Base-by-base conservation (phyloP, 2,113 vertebrate genomes). In the Datnioides undecimradiatus region DNA sequence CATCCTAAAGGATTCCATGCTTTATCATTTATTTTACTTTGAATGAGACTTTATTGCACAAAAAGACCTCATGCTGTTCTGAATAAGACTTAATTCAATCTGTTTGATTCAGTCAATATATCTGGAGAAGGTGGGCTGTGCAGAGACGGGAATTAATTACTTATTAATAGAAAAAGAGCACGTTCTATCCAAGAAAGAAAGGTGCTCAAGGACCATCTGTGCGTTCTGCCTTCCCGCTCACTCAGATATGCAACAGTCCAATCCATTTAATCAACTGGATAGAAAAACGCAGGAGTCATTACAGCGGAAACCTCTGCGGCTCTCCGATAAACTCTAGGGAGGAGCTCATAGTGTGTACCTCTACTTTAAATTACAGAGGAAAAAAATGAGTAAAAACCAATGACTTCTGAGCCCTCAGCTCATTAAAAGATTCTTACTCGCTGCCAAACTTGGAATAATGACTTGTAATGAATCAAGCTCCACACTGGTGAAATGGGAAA, bases 261-360 rank as follows among this genome's bases (percentile, higher is more conserved):
- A 43, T 7, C 27, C 12, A 38, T 70, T 84, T 48, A 69, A 86
- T 87, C 66, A 58, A 3, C 41, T n/a, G 13, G 43, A 78, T 64
- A 58, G n/a, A 52, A 71, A 41, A 63, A 27, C 60, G 43, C 77
- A 52, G 8, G 40, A 71, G 46, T 70, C 62, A 65, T 81, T 86
- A 67, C 23, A 66, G 69, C 5, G 3, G 72, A 74, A 82, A 58
- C 79, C 52, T 80, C 89, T 90, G 86, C 27, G 65, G 57, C 77
- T 63, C 75, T 5, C 55, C 79, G 86, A 90, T 90, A 91, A 88
- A 79, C 76, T 64, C 51, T 43, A 14, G 36, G 11, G 49, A 58
- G 27, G 58, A 51, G 33, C 52, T 70, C 5, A 8, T 41, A 48
- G 33, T 17, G 21, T 8, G 17, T 8, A 8, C 43, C 46, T 75